Evolutionary conservation across 2,113 vertebrate species (phyloP).

Genomic region (Chloropsis cyanopogon): DNA sequence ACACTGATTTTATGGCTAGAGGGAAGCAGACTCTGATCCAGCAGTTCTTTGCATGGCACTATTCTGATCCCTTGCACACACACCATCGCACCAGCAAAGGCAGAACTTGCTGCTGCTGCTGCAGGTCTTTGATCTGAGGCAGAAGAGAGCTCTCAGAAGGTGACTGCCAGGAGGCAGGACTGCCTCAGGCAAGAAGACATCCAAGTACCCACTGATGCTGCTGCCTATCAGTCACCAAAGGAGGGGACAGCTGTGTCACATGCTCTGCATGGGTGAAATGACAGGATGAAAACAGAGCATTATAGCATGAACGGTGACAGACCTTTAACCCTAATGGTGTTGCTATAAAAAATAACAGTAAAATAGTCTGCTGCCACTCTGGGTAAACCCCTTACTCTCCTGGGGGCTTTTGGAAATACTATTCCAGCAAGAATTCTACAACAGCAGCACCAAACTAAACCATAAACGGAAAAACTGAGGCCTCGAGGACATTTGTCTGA

Average conservation of each 20-base stretch:
- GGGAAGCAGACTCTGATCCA: constrained; percentile 11
- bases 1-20: background rate
- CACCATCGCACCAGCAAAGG: background rate
- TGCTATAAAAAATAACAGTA: background rate
- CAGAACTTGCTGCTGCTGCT: background rate
- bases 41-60: background rate
- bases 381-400: background rate
- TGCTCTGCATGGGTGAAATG: background rate
- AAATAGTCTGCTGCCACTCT: background rate
- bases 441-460: background rate
- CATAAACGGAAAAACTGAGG: background rate
- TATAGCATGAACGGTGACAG: background rate
- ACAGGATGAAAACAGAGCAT: constrained; percentile 20
- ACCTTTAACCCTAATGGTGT: background rate
- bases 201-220: background rate
- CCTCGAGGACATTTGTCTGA: background rate
- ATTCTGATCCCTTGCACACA: constrained; percentile 11
- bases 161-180: constrained; percentile 2
- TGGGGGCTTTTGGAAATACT: background rate
- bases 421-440: background rate
- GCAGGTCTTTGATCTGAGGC: constrained; percentile 7
- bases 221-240: constrained; percentile 15
- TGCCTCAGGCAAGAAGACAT: constrained; percentile 24
- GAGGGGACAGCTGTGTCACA: background rate
- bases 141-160: constrained; percentile 28